Conservation (phyloP, 2,113 vertebrate species). For the Dicentrarchus labrax region DNA sequence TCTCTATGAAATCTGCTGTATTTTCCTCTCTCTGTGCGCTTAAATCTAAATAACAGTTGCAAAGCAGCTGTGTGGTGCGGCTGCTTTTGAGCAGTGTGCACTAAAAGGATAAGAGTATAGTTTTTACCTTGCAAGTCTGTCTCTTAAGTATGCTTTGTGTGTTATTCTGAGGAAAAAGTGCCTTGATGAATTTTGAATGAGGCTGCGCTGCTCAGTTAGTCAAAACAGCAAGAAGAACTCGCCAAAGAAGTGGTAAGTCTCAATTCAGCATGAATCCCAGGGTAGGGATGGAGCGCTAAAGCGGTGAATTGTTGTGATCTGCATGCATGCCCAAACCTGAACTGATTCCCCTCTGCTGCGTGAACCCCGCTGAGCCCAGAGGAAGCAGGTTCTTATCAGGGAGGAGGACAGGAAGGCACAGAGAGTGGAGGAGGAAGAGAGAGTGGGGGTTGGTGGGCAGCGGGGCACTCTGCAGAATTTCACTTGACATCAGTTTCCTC, state of each 20-base stretch:
- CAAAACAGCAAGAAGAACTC: slow-evolving; percentile 44
- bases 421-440: slow-evolving; percentile 63
- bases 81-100: slow-evolving; percentile 29
- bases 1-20: slow-evolving; percentile 28
- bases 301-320: slow-evolving; percentile 52
- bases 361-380: slow-evolving; percentile 71
- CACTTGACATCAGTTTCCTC: slow-evolving; percentile 42
- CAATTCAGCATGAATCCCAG: slow-evolving; percentile 40
- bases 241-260: slow-evolving; percentile 46
- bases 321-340: slow-evolving; percentile 72
- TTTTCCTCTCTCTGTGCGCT: slow-evolving; percentile 16
- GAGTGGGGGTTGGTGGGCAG: slow-evolving; percentile 52
- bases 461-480: slow-evolving; percentile 17
- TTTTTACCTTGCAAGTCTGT: slow-evolving; percentile 35
- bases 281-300: slow-evolving; percentile 26
- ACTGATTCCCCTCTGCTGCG: slow-evolving; percentile 54
- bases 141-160: slow-evolving; percentile 57
- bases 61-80: slow-evolving; percentile 38
- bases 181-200: slow-evolving; percentile 78
- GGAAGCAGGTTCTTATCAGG: slow-evolving; percentile 74
- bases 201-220: slow-evolving; percentile 48
- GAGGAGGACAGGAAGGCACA: slow-evolving; percentile 71
- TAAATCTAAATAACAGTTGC: slow-evolving; percentile 52
- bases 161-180: slow-evolving; percentile 52
- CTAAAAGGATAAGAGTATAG: slow-evolving; percentile 31